These are phyloP conservation scores for Diloba caeruleocephala DNA, from an alignment of 2,888 invertebrate genomes.

Conservation along the genomic window DNA sequence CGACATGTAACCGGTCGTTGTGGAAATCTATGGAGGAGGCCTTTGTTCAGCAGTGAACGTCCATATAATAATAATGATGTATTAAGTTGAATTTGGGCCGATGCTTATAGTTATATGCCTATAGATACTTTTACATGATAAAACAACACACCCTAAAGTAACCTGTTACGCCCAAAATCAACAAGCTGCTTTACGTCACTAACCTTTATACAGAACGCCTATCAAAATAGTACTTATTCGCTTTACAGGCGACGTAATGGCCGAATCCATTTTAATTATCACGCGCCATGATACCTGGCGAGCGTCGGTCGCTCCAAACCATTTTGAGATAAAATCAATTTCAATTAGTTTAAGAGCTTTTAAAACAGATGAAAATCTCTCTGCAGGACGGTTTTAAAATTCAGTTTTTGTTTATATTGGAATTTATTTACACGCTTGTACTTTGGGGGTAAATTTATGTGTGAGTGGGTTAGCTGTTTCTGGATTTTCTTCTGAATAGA, in stretches of 20 bases:
- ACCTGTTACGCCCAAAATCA: background rate
- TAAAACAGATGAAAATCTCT: conserved; percentile 25
- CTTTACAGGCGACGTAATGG: conserved; percentile 20
- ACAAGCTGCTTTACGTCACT: conserved; percentile 1
- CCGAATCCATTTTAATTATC: conserved; percentile 43
- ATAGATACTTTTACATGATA: no score
- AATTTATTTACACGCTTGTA: conserved; percentile 1
- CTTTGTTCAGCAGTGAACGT: no score
- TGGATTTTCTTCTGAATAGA: no score
- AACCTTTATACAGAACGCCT: conserved; percentile 9
- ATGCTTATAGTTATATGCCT: no score
- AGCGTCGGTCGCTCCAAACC: conserved; percentile 5
- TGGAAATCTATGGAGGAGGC: no score
- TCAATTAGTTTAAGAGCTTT: conserved; percentile 55
- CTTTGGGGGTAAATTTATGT: no score
- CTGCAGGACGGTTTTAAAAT: conserved; percentile 15
- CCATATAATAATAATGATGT: no score
- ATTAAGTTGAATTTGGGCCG: no score
- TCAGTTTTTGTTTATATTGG: conserved; percentile 8
- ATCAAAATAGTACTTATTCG: conserved; percentile 18
- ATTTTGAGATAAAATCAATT: conserved; percentile 53
- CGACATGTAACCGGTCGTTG: no score
- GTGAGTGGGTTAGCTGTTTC: no score
- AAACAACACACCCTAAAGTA: background rate
- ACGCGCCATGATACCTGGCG: conserved; percentile 6